Base-by-base conservation (phyloP, 2,888 invertebrate species). In the Eurytoma adleriae region DNA sequence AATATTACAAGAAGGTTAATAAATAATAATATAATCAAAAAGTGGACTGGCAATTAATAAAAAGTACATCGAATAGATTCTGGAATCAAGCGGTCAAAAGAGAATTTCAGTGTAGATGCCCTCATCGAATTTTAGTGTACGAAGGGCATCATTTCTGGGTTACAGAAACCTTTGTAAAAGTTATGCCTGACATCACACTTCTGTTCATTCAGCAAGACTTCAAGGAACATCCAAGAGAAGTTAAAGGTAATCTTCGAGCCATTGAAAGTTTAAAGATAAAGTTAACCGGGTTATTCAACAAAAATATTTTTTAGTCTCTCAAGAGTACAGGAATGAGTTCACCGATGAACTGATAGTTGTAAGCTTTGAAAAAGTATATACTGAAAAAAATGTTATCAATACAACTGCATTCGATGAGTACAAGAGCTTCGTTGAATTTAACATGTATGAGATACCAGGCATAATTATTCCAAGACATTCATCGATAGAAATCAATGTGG, bases 41-140 rank as follows among this genome's bases (percentile, higher is more conserved):
- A 40, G 40, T 30, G 4, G 5, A 40, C 40, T 40, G 40, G 7
- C 4, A 40, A 40, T 40, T 40, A 40, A 3, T 40, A 40, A 40
- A 3, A 40, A 5, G 4, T 40, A 3, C 7, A 40, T 40, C 7
- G 4, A 5, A 0, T 40, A 54, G 54, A 54, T 16, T 54, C 14
- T 54, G 14, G 14, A 54, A 54, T n/a, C 54, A 54, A 16, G n/a
- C 40, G 10, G 40, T 62, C 5, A 16, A 24, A 16, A 0, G 30
- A 62, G 62, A 62, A 62, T 40, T 52, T 14, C 67, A 67, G 16
- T 24, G 12, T 14, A 50, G 50, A 67, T 50, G 67, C 4, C 67
- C 20, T 20, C 40, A 67, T 20, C 50, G 52, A 52, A 13, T 62
- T 62, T n/a, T 40, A 7, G n/a, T 40, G 7, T 62, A 62, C 62